Evolutionary conservation across 2,113 vertebrate species (phyloP).

Genomic region (Astur gentilis): DNA sequence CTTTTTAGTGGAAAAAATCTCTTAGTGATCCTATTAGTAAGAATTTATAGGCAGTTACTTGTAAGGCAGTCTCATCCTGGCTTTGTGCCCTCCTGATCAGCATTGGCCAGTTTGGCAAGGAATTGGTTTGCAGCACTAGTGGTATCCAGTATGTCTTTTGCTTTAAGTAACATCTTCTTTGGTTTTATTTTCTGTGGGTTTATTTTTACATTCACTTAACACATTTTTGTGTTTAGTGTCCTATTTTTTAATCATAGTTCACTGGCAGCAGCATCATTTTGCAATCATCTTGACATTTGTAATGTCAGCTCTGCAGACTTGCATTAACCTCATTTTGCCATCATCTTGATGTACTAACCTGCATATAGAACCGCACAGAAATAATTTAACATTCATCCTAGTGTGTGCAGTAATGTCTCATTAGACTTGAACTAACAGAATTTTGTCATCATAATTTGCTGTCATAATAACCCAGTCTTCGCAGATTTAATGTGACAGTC

Average conservation of each 20-base stretch:
- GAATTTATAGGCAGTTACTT: background rate
- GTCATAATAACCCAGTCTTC: conserved; percentile 55
- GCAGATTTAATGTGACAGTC: conserved; percentile 46
- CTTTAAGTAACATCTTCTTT: background rate
- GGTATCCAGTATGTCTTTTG: background rate
- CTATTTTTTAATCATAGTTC: conserved; percentile 41
- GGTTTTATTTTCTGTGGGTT: background rate
- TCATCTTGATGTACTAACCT: conserved; percentile 54
- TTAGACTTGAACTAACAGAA: conserved; percentile 67
- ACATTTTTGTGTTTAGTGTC: background rate
- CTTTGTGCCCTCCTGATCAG: background rate
- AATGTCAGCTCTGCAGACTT: conserved; percentile 32
- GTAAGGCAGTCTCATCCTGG: background rate
- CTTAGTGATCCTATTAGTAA: background rate
- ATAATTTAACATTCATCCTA: conserved; percentile 57
- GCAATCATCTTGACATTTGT: conserved; percentile 46
- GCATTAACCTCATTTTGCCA: conserved; percentile 53
- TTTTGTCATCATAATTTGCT: conserved; percentile 63
- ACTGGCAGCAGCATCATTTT: conserved; percentile 34
- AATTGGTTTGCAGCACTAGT: background rate
- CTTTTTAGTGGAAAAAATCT: background rate
- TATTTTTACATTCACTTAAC: conserved; percentile 3
- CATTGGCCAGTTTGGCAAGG: background rate
- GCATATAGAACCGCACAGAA: background rate
- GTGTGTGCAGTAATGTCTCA: conserved; percentile 49